Evolutionary conservation across 37 sponge, comb jelly and placozoan genomes (phyloP).

Genomic region (Spongilla lacustris): DNA sequence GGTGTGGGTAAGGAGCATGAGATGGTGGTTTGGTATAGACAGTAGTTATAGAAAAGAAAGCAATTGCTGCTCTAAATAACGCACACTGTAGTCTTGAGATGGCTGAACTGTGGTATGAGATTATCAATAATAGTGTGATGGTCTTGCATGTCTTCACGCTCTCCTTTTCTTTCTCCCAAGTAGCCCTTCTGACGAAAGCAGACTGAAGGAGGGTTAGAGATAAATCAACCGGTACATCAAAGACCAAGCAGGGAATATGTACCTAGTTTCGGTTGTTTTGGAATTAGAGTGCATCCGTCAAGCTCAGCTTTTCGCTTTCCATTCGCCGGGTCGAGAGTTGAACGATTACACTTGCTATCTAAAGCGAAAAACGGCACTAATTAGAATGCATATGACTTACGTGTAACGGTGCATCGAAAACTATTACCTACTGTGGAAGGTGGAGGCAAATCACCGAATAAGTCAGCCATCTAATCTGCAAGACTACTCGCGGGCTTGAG

Average conservation of each 20-base stretch:
- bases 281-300: background rate
- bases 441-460: constrained; percentile 57
- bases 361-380: background rate
- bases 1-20: too few relatives aligned
- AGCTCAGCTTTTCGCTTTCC: background rate
- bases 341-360: constrained; percentile 14
- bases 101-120: constrained; percentile 24
- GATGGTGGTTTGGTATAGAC: background rate
- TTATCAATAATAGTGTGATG: constrained; percentile 68
- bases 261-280: background rate
- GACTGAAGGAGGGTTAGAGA: background rate
- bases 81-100: background rate
- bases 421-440: constrained; percentile 9
- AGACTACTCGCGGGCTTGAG: background rate
- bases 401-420: background rate
- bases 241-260: too few relatives aligned
- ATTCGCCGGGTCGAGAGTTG: background rate
- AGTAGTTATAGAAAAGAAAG: background rate
- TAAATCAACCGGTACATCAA: background rate
- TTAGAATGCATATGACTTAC: background rate
- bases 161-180: constrained; percentile 79
- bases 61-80: background rate
- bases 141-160: constrained; percentile 94
- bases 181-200: constrained; percentile 51
- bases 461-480: constrained; percentile 11